Base-by-base conservation (phyloP, 2,113 vertebrate species). In the Thryonomys swinderianus region DNA sequence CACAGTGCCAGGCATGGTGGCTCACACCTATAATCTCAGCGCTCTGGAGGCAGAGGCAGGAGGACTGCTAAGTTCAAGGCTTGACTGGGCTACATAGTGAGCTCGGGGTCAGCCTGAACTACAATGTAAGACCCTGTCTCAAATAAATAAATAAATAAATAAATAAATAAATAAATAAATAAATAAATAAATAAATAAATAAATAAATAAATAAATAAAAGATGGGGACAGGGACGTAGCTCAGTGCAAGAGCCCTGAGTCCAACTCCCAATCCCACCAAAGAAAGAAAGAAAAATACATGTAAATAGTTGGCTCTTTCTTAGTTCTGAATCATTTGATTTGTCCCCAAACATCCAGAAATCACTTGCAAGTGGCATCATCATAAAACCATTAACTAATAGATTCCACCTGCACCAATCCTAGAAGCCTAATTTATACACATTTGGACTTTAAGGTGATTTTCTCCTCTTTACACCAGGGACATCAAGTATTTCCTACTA, bases 381-480 rank as follows among this genome's bases (percentile, higher is more conserved):
- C 64, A 42, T 3, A 37, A 93, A 94, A n/a, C 73, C 37, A 94
- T 92, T 89, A 80, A 85, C 48, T 92, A 73, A 94, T 61, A n/a
- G 57, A 95, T 64, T 34, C n/a, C 79, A 80, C 67, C 34, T 83
- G 55, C 32, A 66, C 14, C 25, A 85, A 25, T 32, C 40, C 51
- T 20, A 73, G n/a, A 93, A 82, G 53, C 48, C 62, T 83, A 74
- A 95, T 90, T 93, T 87, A 85, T 48, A 88, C 23, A 67, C 80
- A 34, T 61, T 62, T 79, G 53, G 18, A 73, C 32, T 79, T 85
- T 85, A 85, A 93, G 42, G 87, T 89, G 73, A 91, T 94, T 96
- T 96, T 81, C 45, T 62, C 37, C 37, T 86, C 53, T 94, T 88
- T 51, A 57, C 27, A 81, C 48, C 53, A 92, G 57, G 57, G 32